These are phyloP conservation scores for Pipra filicauda DNA, from an alignment of 2,113 vertebrate genomes.

Conservation along the genomic window DNA sequence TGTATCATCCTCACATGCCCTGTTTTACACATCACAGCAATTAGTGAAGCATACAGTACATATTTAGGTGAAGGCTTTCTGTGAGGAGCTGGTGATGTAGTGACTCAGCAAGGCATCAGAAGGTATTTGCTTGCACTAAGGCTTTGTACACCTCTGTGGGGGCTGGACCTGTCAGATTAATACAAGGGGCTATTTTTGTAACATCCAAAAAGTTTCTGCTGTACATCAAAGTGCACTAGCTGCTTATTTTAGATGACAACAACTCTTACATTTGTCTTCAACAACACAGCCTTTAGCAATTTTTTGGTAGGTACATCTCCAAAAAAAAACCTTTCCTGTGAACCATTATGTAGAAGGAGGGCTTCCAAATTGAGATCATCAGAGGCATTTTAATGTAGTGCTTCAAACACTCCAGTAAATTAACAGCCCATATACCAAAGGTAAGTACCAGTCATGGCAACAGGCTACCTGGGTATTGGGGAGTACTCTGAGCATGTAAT, in stretches of 20 bases:
- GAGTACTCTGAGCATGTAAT: neutral
- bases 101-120: conserved; percentile 51
- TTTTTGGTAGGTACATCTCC: neutral
- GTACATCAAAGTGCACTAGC: neutral
- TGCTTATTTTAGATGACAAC: conserved; percentile 33
- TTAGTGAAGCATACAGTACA: neutral
- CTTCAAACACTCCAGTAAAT: neutral
- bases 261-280: conserved; percentile 11
- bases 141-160: neutral
- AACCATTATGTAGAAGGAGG: neutral
- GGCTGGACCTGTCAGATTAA: neutral
- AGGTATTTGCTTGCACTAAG: neutral
- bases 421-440: neutral
- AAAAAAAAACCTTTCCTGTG: neutral
- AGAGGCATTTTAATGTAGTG: neutral
- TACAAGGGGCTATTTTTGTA: conserved; percentile 12
- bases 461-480: neutral
- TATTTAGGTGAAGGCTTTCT: neutral
- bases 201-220: conserved; percentile 6
- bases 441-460: neutral
- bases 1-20: neutral
- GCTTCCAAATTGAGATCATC: conserved; percentile 6
- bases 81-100: neutral
- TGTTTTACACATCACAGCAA: neutral
- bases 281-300: conserved; percentile 7